Base-by-base conservation (phyloP, 2,113 vertebrate genomes). In the Montifringilla adamsi region DNA sequence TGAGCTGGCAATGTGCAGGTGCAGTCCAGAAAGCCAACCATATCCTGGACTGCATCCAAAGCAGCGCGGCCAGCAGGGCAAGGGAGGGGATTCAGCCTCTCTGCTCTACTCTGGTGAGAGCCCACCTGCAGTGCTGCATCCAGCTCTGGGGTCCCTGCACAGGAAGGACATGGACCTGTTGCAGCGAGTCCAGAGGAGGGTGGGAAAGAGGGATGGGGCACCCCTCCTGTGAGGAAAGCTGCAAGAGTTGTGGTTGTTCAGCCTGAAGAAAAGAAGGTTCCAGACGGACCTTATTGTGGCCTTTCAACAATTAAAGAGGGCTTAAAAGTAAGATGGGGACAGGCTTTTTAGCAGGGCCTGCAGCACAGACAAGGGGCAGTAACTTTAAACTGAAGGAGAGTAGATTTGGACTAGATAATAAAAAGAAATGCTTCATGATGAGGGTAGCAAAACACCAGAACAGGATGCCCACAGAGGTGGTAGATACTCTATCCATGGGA, bases 151-250 rank as follows among this genome's bases (percentile, higher is more conserved):
- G 1, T 5, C 16, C 15, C 69, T 60, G 27, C 27, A 44, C 6
- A 27, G 11, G 41, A 72, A 49, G 6, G 20, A 49, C 17, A 30
- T 0, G 0, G n/a, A 76, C 4, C 27, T 59, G 7, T 11, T 60
- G 22, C 17, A 86, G 4, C 0, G 0, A 19, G 27, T 27, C 53
- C 41, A 44, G 53, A 10, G 13, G 17, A 67, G 8, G 19, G 28
- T 15, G 2, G 13, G 9, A 50, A 86, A 15, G 13, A 22, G 11
- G 20, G 19, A 11, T 24, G 21, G 21, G 67, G 1, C 7, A 73
- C 3, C 37, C 31, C 33, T 62, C 37, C 15, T 64, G 2, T 10
- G 11, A 47, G 7, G 16, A 70, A n/a, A 53, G 28, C 31, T 56
- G 44, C 1, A 0, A 56, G 31, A 74, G 9, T 27, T 49, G 28